Conservation (phyloP, 2,888 invertebrate species). For the Osmoderma eremita region DNA sequence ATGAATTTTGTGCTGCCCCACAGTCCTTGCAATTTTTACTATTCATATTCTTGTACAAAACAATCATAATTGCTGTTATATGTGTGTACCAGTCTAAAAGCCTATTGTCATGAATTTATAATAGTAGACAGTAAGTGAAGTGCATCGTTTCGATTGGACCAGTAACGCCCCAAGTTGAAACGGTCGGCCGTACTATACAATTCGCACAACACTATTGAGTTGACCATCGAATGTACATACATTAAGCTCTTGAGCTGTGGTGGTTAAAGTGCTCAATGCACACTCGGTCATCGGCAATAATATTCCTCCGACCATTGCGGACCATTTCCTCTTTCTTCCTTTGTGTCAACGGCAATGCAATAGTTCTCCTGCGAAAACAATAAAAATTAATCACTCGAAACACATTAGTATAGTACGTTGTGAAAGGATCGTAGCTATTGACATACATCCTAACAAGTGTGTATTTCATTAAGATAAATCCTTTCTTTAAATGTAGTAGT, state of each 20-base stretch:
- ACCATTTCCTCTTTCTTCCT: constrained; percentile 27
- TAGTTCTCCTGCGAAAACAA: constrained; percentile 34
- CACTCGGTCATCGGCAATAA: constrained; percentile 43
- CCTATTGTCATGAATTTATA: no score
- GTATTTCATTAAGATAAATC: no score
- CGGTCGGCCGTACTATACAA: constrained; percentile 13
- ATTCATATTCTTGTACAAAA: no score
- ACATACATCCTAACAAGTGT: background rate
- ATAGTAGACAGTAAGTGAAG: constrained; percentile 36
- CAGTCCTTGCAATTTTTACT: no score
- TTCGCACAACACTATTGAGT: constrained; percentile 35
- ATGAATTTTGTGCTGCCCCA: no score
- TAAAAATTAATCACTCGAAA: constrained; percentile 40
- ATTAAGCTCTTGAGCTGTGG: constrained; percentile 52
- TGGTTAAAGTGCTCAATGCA: constrained; percentile 52
- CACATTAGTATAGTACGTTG: constrained; percentile 13
- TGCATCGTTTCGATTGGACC: constrained; percentile 27
- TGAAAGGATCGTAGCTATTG: background rate
- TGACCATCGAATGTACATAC: constrained; percentile 47
- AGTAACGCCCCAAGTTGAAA: constrained; percentile 21
- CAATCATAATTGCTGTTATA: no score
- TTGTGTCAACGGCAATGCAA: constrained; percentile 11
- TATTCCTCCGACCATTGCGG: constrained; percentile 10
- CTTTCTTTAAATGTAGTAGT: no score
- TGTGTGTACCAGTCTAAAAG: no score